Percentiles rank a stretch among this genome's conserved stretches.
phyloP scores from a whole-genome alignment of 2,888 invertebrate genomes.

The Mycalesis mineus region DNA sequence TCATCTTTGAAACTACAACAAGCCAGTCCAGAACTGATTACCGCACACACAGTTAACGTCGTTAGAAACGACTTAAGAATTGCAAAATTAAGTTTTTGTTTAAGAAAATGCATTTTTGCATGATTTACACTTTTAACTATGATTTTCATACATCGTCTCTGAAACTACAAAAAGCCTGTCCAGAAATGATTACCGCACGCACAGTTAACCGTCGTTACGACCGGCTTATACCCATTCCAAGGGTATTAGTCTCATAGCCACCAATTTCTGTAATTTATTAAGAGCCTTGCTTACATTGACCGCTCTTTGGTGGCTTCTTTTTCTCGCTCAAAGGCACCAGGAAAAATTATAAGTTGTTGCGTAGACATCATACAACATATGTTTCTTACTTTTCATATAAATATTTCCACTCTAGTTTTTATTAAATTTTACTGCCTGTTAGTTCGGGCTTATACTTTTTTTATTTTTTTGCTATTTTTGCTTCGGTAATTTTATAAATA shows the following conservation, averaged over 20 bases:
- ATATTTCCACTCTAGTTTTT: no score
- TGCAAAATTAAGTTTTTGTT: no score
- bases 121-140: no score
- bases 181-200: conserved; percentile 74
- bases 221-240: conserved; percentile 73
- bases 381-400: background rate
- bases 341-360: conserved; percentile 58
- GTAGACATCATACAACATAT: conserved; percentile 12
- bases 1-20: conserved; percentile 38
- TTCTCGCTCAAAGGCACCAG: conserved; percentile 53
- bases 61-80: conserved; percentile 41
- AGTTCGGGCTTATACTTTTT: no score
- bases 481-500: no score
- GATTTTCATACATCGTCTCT: background rate
- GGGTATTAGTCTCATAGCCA: conserved; percentile 70
- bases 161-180: conserved; percentile 57
- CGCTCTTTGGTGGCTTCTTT: conserved; percentile 64
- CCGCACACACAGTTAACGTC: conserved; percentile 68
- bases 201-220: conserved; percentile 69
- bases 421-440: no score
- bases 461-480: no score
- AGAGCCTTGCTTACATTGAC: conserved; percentile 62
- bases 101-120: no score
- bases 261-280: conserved; percentile 77
- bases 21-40: conserved; percentile 75